A percentile compares a stretch with the other conserved stretches of the same genome.
Evolutionary conservation across 2,797 vertebrate species (phyloP).

Genomic region (Arnoldichthys spilopterus): DNA sequence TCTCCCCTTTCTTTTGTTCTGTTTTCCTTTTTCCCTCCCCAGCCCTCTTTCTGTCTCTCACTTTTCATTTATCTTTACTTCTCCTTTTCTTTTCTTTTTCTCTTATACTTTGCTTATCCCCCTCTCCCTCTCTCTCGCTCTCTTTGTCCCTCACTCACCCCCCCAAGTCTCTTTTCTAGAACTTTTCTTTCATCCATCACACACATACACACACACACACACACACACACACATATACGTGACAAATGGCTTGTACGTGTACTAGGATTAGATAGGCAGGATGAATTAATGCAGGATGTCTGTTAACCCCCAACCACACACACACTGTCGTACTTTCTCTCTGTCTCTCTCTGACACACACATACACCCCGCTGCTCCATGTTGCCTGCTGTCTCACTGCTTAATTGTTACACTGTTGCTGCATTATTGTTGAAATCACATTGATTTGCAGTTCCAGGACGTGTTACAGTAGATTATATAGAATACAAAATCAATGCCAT

Average conservation of each 20-base stretch:
- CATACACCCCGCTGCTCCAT: constrained; percentile 11
- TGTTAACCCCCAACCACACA: background rate
- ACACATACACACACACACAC: constrained; percentile 26
- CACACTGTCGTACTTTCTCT: background rate
- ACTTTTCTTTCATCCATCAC: background rate
- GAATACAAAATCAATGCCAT: constrained; percentile 35
- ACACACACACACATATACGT: constrained; percentile 8
- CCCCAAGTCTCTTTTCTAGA: constrained; percentile 3
- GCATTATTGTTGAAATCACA: constrained; percentile 47
- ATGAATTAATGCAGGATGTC: constrained; percentile 40
- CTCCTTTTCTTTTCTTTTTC: background rate
- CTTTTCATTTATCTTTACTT: too few relatives aligned
- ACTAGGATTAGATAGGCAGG: constrained; percentile 32
- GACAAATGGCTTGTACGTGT: constrained; percentile 45
- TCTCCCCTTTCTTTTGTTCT: too few relatives aligned
- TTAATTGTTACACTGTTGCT: constrained; percentile 51
- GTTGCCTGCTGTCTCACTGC: constrained; percentile 20
- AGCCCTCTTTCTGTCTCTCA: background rate
- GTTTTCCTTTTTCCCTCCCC: too few relatives aligned
- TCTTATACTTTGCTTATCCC: background rate
- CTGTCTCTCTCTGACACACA: constrained; percentile 2
- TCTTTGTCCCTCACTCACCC: too few relatives aligned
- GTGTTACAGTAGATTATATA: constrained; percentile 31
- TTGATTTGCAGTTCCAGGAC: constrained; percentile 37
- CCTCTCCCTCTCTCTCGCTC: too few relatives aligned